These are phyloP conservation scores for Dryadula phaetusa DNA, from an alignment of 2,888 invertebrate genomes.

Conservation along the genomic window DNA sequence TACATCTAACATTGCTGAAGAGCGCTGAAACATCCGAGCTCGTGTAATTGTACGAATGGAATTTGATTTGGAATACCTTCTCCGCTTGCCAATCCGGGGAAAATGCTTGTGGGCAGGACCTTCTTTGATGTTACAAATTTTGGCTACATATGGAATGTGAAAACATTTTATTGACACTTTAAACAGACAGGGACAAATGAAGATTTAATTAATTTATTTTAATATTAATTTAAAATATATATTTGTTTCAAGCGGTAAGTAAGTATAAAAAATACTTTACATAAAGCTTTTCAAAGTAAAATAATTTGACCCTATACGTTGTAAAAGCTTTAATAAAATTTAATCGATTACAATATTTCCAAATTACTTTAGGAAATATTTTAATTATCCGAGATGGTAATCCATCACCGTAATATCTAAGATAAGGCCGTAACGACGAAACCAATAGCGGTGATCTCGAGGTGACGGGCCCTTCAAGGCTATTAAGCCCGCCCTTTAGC, in stretches of 20 bases:
- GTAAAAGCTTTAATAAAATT: constrained; percentile 2
- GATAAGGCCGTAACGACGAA: constrained; percentile 25
- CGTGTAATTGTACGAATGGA: constrained; percentile 31
- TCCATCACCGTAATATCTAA: constrained; percentile 22
- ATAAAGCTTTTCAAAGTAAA: neutral
- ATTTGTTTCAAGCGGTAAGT: too few relatives aligned
- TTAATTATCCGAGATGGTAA: constrained; percentile 5
- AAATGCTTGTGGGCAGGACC: constrained; percentile 27
- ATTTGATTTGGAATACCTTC: constrained; percentile 31
- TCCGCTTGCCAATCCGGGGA: constrained; percentile 24
- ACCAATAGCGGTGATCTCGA: constrained; percentile 29
- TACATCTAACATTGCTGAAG: constrained; percentile 17
- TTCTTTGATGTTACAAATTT: constrained; percentile 27
- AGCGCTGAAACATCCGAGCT: constrained; percentile 20
- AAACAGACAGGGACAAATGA: neutral
- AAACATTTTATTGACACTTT: neutral
- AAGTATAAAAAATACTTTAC: too few relatives aligned
- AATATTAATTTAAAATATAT: neutral
- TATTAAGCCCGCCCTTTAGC: constrained; percentile 27
- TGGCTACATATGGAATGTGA: constrained; percentile 18
- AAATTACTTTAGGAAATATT: constrained; percentile 3
- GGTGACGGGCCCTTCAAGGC: constrained; percentile 28
- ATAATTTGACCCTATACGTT: neutral
- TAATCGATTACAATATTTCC: neutral
- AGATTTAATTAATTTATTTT: neutral